A percentile compares a stretch with the other conserved stretches of the same genome.
phyloP scores from a whole-genome alignment of 1,140 invertebrate species.

The Scaptodrosophila lebanonensis region DNA sequence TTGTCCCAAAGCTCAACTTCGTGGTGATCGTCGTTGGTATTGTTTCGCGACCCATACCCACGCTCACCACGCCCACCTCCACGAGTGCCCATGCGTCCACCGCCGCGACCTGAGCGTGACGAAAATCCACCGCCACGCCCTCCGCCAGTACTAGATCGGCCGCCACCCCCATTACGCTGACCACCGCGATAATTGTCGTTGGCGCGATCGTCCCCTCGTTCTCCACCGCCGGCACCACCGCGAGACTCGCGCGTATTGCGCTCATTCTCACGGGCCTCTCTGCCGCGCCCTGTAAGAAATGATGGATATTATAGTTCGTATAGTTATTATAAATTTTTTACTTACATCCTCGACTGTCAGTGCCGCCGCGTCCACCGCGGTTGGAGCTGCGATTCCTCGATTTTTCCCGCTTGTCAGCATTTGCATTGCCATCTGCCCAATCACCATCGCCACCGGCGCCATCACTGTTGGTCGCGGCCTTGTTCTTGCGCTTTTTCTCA shows the following conservation, averaged over 20 bases:
- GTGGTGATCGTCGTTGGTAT: slow-evolving; percentile 73
- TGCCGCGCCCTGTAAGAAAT: slow-evolving; percentile 60
- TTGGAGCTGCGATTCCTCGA: slow-evolving; percentile 74
- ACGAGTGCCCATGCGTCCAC: slow-evolving; percentile 79
- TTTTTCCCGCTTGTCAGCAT: slow-evolving; percentile 76
- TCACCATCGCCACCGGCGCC: slow-evolving; percentile 70
- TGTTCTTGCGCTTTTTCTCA: slow-evolving; percentile 92
- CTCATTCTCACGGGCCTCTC: slow-evolving; percentile 76
- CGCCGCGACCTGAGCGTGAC: slow-evolving; percentile 78
- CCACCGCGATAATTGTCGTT: slow-evolving; percentile 70
- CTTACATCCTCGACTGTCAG: slow-evolving; percentile 77
- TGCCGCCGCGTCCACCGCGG: slow-evolving; percentile 78
- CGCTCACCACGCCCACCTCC: slow-evolving; percentile 80
- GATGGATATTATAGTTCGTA: background rate
- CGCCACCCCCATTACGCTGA: slow-evolving; percentile 75
- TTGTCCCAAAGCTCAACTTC: slow-evolving; percentile 79
- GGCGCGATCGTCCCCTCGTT: slow-evolving; percentile 77
- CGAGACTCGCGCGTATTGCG: slow-evolving; percentile 75
- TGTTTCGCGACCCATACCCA: slow-evolving; percentile 70
- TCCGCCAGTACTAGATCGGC: slow-evolving; percentile 51
- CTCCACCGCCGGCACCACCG: slow-evolving; percentile 78
- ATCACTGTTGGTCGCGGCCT: slow-evolving; percentile 79
- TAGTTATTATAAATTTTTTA: background rate
- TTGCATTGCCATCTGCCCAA: slow-evolving; percentile 78
- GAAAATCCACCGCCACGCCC: slow-evolving; percentile 75